Evolutionary conservation across 2,113 vertebrate genomes (phyloP), one percentile per base, ranked within the genome.

Genomic region (Coryphaenoides rupestris): DNA sequence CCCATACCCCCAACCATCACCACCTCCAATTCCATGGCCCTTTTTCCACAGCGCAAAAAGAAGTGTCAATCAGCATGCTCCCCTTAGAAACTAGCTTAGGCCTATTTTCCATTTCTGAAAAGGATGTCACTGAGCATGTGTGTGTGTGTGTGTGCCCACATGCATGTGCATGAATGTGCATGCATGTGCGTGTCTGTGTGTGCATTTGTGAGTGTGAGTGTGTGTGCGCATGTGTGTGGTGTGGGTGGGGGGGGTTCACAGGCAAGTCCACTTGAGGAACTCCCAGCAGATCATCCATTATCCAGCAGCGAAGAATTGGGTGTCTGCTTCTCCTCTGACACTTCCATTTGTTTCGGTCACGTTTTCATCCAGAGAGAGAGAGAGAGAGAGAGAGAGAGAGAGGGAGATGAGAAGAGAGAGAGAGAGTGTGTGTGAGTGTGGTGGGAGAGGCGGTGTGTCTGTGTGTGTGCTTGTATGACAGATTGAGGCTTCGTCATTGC

Each of bases 311-410:
- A 53, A 17, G 60, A 17, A 69, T 71, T 77, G 77, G 77, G 74
- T 74, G 68, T 79, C 49, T 19, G 19, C 28, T 9, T 33, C 28
- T 9, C 28, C 4, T 33, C 28, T 33, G 28, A 33, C 28, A 33
- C 28, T 10, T 79, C 72, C 73, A 79, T 80, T 83, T 74, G 75
- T 78, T 75, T 68, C 66, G 76, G 76, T 76, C 75, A 65, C 47
- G 14, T 75, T 71, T 73, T 19, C 52, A 69, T 71, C 21, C 62
- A 14, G 19, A 53, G 19, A n/a, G 14, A 53, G 50, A 16, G 16
- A 4, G 19, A 16, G 17, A n/a, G n/a, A n/a, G n/a, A n/a, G n/a
- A n/a, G 17, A 6, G 10, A 49, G 15, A n/a, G 63, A n/a, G n/a
- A n/a, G n/a, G n/a, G n/a, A n/a, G n/a, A n/a, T n/a, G n/a, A n/a